Evolutionary conservation across 2,797 vertebrate species (phyloP), one percentile per base, ranked within the genome.

Genomic region (Anableps anableps): DNA sequence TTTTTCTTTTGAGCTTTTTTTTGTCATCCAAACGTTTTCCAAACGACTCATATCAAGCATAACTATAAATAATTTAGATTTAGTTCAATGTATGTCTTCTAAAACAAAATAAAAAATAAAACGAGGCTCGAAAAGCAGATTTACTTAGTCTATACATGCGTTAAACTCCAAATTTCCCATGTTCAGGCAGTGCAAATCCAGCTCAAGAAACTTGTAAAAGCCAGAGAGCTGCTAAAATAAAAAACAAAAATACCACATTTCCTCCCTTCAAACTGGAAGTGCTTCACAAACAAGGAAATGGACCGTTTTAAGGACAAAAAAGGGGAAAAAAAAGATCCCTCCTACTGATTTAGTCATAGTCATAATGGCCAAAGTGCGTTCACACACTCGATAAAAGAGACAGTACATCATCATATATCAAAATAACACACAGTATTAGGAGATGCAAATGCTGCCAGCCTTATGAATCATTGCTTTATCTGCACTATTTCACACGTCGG

Each of bases 401-500:
- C 89, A 91, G 85, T 94, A 86, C 90, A 89, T 94, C 89, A 93
- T 91, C 94, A 95, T 96, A 95, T 89, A 96, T 95, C 95, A 96
- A 93, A 91, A 88, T 88, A 95, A 94, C 87, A 85, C 88, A 84
- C 90, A 94, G 92, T 97, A 96, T 97, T 97, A 97, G 94, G 96
- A 96, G 86, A 98, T 97, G 97, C 97, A 99, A 98, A 99, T 98
- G 96, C 95, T 93, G 93, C 96, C 95, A 96, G 94, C 96, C 97
- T 97, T 97, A 97, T 97, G 97, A 98, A 96, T 97, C 97, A 98
- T 97, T 98, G 97, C 95, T 98, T 97, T 98, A 97, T 98, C 96
- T 99, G 98, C 97, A 97, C 97, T 98, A 97, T 98, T 99, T 98
- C 98, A 97, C 98, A 97, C 97, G 97, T 97, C 96, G 97, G 95